Evolutionary conservation across 2,888 invertebrate species (phyloP).

Genomic region (Penaeus monodon): DNA sequence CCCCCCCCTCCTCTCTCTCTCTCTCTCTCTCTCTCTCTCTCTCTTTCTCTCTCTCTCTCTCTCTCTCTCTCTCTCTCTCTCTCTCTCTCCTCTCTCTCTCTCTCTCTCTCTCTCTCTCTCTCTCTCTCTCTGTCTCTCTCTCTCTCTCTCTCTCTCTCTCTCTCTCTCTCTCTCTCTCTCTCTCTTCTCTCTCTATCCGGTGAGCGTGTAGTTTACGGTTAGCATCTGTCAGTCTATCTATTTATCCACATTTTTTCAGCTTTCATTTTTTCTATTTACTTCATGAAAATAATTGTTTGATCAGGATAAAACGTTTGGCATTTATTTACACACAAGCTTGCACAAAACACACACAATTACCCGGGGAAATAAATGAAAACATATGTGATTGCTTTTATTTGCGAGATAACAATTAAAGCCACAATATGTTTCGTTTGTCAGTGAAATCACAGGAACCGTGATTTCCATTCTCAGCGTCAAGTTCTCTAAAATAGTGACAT

Average conservation of each 20-base stretch:
- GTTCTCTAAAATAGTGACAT: too few species aligned
- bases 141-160: conserved; percentile 35
- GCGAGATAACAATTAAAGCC: too few species aligned
- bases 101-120: conserved; percentile 24
- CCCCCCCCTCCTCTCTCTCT: background rate
- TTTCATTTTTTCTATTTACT: conserved; percentile 21
- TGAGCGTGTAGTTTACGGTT: background rate
- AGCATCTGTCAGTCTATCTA: too few species aligned
- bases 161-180: conserved; percentile 13
- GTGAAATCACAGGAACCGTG: too few species aligned
- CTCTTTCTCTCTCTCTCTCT: background rate
- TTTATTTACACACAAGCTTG: too few species aligned
- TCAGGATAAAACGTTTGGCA: too few species aligned
- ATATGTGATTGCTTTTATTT: too few species aligned
- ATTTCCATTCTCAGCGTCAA: too few species aligned
- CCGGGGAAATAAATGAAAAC: too few species aligned
- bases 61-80: background rate
- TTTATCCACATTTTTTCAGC: background rate
- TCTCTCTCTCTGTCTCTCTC: conserved; percentile 32
- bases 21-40: background rate
- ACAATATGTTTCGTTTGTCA: too few species aligned
- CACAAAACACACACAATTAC: too few species aligned
- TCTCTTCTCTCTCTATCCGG: background rate
- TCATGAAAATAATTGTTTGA: too few species aligned
- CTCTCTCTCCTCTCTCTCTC: background rate